phyloP scores from a whole-genome alignment of 2,113 vertebrate species.

The Noctilio leporinus region DNA sequence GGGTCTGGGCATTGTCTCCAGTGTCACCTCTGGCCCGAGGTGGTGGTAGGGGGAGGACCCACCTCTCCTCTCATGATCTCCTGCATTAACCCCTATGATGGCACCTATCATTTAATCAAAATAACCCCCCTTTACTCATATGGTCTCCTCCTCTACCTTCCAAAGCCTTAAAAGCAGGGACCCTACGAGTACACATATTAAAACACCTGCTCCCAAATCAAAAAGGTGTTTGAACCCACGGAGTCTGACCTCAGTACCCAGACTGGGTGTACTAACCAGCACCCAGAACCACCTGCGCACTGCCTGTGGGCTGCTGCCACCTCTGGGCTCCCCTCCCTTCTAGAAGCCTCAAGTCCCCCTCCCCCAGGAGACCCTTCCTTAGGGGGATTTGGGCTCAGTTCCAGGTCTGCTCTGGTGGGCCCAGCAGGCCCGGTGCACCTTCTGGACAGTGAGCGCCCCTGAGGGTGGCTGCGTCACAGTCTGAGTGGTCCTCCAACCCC shows the following conservation, averaged over 20 bases:
- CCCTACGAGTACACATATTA: too few species aligned
- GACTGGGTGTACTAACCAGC: rapidly evolving
- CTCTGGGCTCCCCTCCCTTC: background rate
- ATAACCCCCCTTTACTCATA: background rate
- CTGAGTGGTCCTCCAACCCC: too few species aligned
- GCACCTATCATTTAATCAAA: rapidly evolving
- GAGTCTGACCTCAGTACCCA: background rate
- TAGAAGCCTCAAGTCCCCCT: background rate
- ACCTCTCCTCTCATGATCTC: rapidly evolving
- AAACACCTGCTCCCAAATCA: background rate
- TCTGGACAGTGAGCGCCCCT: background rate
- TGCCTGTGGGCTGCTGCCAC: background rate
- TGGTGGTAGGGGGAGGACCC: rapidly evolving
- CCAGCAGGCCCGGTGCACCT: rapidly evolving
- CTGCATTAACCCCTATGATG: too few species aligned
- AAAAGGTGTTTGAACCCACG: background rate
- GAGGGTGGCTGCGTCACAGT: background rate
- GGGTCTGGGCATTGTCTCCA: rapidly evolving
- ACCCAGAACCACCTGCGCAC: rapidly evolving
- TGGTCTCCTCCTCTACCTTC: background rate
- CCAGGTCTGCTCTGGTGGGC: too few species aligned
- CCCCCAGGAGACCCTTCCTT: background rate
- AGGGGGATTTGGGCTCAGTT: background rate
- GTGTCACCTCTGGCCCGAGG: background rate
- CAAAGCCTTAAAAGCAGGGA: background rate